Evolutionary conservation across 2,888 invertebrate species (phyloP).

Genomic region (Patella pellucida): DNA sequence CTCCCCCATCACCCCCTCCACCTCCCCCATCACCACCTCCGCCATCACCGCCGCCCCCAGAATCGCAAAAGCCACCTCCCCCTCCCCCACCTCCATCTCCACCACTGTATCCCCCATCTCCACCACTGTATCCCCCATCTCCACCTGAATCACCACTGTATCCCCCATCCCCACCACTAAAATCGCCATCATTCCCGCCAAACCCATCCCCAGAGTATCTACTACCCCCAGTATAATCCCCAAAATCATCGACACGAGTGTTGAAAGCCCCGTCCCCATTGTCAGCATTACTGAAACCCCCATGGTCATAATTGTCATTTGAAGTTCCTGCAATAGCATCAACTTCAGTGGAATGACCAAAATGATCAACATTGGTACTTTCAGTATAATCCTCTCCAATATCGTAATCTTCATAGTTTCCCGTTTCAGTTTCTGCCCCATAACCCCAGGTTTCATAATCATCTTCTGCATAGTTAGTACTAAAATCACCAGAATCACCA

Average conservation of each 20-base stretch:
- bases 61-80: not conserved
- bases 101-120: not conserved
- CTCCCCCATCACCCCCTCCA: not conserved
- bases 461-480: not conserved
- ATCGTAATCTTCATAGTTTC: not conserved
- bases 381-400: not conserved
- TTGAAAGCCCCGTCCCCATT: not conserved
- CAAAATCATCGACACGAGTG: not conserved
- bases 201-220: not conserved
- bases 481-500: not conserved
- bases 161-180: conserved; percentile 2
- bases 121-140: not conserved
- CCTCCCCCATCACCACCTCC: not conserved
- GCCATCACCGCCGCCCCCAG: not conserved
- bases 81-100: not conserved
- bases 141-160: not conserved
- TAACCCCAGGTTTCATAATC: conserved; percentile 8
- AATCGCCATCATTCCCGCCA: not conserved
- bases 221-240: not conserved
- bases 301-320: not conserved
- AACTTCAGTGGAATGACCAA: not conserved
- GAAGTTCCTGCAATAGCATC: not conserved
- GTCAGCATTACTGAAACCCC: not conserved
- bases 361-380: not conserved
- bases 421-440: not conserved